Percentiles rank a stretch among this genome's conserved stretches.
phyloP scores from a whole-genome alignment of 2,888 invertebrate species.

The Cerastis leucographa region DNA sequence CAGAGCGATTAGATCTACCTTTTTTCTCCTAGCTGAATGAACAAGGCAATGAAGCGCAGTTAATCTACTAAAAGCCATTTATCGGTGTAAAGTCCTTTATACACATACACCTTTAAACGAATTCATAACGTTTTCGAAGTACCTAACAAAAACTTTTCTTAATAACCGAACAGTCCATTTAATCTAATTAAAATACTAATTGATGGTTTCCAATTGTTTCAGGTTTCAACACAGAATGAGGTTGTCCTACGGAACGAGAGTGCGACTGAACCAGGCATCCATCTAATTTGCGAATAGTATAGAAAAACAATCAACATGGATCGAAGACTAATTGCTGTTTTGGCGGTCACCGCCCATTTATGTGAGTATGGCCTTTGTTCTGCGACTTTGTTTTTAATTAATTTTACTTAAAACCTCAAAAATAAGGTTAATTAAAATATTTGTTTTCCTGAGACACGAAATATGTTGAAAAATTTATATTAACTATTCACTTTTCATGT shows the following conservation, averaged over 20 bases:
- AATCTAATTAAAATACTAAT: conserved; percentile 1
- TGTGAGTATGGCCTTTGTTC: conserved; percentile 77
- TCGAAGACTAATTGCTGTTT: conserved; percentile 75
- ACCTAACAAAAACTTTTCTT: background rate
- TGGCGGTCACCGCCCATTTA: conserved; percentile 81
- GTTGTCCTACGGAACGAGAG: conserved; percentile 73
- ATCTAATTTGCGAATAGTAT: conserved; percentile 67
- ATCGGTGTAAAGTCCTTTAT: background rate
- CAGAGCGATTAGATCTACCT: conserved; percentile 23
- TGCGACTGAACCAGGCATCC: conserved; percentile 61
- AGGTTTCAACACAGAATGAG: conserved; percentile 69
- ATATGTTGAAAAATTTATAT: background rate
- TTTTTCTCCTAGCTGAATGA: conserved; percentile 50
- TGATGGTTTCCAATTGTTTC: conserved; percentile 65
- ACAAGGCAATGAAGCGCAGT: conserved; percentile 40
- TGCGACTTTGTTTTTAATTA: background rate
- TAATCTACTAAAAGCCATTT: conserved; percentile 55
- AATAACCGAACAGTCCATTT: background rate
- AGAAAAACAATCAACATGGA: conserved; percentile 75
- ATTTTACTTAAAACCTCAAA: background rate
- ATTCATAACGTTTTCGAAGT: background rate
- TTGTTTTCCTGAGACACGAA: background rate
- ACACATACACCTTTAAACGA: background rate
- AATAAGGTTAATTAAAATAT: too few species aligned
- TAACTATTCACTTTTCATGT: background rate